Evolutionary conservation across 2,797 vertebrate genomes (phyloP), one percentile per base, ranked within the genome.

Genomic region (Phyllotis vaccarum): DNA sequence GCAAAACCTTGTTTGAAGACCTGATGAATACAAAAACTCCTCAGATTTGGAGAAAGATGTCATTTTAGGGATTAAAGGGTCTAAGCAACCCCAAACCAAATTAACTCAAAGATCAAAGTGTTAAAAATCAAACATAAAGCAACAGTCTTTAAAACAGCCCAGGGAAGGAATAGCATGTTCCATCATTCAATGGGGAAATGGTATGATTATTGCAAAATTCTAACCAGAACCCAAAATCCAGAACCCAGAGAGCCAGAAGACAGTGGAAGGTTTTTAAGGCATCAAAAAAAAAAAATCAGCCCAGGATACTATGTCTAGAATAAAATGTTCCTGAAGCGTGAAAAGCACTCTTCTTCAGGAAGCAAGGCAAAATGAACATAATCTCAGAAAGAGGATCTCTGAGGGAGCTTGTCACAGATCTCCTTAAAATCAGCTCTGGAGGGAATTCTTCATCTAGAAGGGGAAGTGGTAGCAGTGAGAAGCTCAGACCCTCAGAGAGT

Each of bases 71-170:
- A 76, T 76, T 92, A 31, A 60, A 86, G 66, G 60, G 79, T 21
- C n/a, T 40, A 37, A 60, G 21, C 66, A 92, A 85, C 12, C 5
- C 40, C 19, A 40, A 78, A 66, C 34, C 43, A 75, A 31, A 85
- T 72, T 56, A n/a, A 58, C 27, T 34, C 27, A 60, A 92, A 79
- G 24, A 74, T 49, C 95, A 87, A 90, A 52, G 56, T 74, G 9
- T 6, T 85, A 29, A 78, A 96, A 43, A 66, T 31, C 93, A 87
- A 90, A 88, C 16, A 49, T 19, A 89, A 94, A 90, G 64, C 64
- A 90, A 78, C 56, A 11, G n/a, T 31, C 40, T 60, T 81, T 76
- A 94, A 75, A 85, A 54, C 56, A 86, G 12, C 31, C 62, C 34
- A 5, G 40, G 62, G 40, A 13, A 46, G 34, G 74, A 94, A 66